phyloP scores from a whole-genome alignment of 2,888 invertebrate genomes.

The Chloroclysta siterata region DNA sequence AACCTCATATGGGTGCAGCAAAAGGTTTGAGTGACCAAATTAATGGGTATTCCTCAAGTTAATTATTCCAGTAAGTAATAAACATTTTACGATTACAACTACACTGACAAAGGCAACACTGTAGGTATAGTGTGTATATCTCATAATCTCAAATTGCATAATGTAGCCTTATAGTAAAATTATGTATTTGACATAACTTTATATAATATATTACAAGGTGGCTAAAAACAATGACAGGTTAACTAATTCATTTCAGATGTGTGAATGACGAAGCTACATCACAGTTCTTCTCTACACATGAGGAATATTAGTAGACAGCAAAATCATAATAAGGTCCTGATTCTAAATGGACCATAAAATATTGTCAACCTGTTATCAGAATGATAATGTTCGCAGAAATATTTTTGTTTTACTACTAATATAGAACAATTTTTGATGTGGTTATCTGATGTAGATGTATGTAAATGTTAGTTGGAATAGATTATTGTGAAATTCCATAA shows the following conservation, averaged over 20 bases:
- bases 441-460: background rate
- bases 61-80: constrained; percentile 1
- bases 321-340: background rate
- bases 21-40: background rate
- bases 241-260: background rate
- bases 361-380: background rate
- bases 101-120: constrained; percentile 23
- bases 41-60: background rate
- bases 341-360: background rate
- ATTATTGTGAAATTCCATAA: constrained; percentile 83
- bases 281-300: constrained; percentile 1
- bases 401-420: background rate
- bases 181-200: constrained; percentile 3
- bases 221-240: background rate
- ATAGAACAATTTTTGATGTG: background rate
- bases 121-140: constrained; percentile 11
- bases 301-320: background rate
- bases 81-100: constrained; percentile 18
- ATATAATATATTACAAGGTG: constrained; percentile 9
- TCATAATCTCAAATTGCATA: constrained; percentile 8
- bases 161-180: constrained; percentile 3
- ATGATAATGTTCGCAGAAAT: background rate
- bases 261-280: constrained; percentile 4
- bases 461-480: constrained; percentile 20
- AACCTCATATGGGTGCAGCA: background rate